Percentiles rank a stretch among this genome's conserved stretches.
Conservation (phyloP, 2,888 invertebrate species). For the Hyalella azteca region DNA sequence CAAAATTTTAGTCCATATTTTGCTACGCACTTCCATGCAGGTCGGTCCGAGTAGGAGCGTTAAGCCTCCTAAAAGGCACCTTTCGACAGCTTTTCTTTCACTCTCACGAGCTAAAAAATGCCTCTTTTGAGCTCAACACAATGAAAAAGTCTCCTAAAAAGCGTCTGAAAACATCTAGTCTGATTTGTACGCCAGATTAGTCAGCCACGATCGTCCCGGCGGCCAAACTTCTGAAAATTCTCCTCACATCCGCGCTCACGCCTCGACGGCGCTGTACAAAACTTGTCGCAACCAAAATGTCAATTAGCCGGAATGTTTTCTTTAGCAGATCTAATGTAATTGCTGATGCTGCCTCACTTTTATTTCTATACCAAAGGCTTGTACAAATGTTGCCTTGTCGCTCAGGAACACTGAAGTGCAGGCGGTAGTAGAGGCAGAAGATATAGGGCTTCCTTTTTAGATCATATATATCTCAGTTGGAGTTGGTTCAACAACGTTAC, state of each 20-base stretch:
- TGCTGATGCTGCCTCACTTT: background rate
- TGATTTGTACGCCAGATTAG: constrained; percentile 34
- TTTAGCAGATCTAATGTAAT: background rate
- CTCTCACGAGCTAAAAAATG: constrained; percentile 25
- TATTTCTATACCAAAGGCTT: background rate
- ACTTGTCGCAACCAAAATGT: background rate
- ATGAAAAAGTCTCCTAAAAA: constrained; percentile 28
- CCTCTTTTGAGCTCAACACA: background rate
- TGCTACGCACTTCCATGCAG: too few relatives aligned
- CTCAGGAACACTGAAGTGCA: too few relatives aligned
- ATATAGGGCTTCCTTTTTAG: too few relatives aligned
- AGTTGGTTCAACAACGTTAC: too few relatives aligned
- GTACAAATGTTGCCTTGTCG: background rate
- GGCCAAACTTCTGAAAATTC: background rate
- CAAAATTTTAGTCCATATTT: too few relatives aligned
- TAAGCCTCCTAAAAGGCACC: constrained; percentile 24
- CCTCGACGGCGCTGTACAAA: background rate
- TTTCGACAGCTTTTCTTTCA: constrained; percentile 32
- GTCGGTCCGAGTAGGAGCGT: too few relatives aligned
- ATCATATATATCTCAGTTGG: too few relatives aligned
- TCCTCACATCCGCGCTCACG: background rate
- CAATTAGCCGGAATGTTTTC: background rate
- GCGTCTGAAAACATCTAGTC: constrained; percentile 27
- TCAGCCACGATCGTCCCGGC: background rate
- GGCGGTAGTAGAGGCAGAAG: too few relatives aligned